Conservation (phyloP, 2,888 invertebrate genomes). For the Patella caerulea region DNA sequence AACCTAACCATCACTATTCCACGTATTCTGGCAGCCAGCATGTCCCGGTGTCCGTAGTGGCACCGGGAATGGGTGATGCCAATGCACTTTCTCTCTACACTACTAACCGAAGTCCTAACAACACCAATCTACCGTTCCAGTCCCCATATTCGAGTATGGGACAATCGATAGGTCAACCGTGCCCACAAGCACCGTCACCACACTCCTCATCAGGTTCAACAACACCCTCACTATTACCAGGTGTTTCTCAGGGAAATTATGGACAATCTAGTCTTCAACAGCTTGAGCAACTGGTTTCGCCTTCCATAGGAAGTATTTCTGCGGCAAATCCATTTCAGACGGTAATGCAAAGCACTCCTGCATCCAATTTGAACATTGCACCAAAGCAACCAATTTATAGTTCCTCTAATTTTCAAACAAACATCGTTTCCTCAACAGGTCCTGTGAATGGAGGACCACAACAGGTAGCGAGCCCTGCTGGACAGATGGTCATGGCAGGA, state of each 20-base stretch:
- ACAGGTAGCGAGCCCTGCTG: constrained; percentile 17
- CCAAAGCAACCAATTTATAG: constrained; percentile 33
- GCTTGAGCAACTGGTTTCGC: constrained; percentile 52
- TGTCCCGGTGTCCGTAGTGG: constrained; percentile 25
- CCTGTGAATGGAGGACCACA: constrained; percentile 19
- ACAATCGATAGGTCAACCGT: constrained; percentile 49
- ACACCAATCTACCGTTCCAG: constrained; percentile 33
- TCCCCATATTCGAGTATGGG: constrained; percentile 34
- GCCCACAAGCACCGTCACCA: constrained; percentile 55
- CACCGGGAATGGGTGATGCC: constrained; percentile 35
- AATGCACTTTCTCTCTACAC: constrained; percentile 47
- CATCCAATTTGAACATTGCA: constrained; percentile 15
- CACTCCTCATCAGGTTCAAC: constrained; percentile 43
- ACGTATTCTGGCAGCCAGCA: constrained; percentile 30
- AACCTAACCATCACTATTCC: constrained; percentile 28
- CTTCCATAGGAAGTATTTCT: constrained; percentile 26
- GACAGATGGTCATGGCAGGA: constrained; percentile 23
- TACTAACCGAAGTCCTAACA: constrained; percentile 52
- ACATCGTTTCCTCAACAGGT: constrained; percentile 39
- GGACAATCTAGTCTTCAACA: constrained; percentile 48
- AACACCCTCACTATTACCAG: constrained; percentile 36
- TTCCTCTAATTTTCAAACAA: constrained; percentile 39
- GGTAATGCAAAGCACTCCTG: constrained; percentile 36
- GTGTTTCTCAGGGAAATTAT: constrained; percentile 52
- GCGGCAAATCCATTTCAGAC: constrained; percentile 42